Percentiles rank a stretch among this genome's conserved stretches.
These are phyloP conservation scores for Carcina quercana DNA, from an alignment of 2,888 invertebrate species.

Conservation along the genomic window DNA sequence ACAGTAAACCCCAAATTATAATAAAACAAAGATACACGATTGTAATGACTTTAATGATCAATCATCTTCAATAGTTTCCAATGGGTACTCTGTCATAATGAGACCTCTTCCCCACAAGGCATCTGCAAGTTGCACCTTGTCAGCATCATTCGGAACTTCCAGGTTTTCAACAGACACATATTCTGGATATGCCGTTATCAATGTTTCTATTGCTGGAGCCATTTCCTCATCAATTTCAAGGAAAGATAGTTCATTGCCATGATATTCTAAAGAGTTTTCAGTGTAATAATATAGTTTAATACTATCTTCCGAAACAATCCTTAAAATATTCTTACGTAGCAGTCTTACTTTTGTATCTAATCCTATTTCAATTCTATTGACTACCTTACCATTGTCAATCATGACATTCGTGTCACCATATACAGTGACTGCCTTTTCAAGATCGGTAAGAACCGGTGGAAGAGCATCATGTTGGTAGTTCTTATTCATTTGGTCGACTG, in stretches of 20 bases:
- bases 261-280: conserved; percentile 91
- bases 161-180: conserved; percentile 83
- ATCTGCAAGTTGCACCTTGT: conserved; percentile 78
- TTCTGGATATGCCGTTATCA: conserved; percentile 84
- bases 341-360: conserved; percentile 78
- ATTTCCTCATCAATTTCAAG: conserved; percentile 82
- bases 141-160: conserved; percentile 76
- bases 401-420: conserved; percentile 82
- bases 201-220: conserved; percentile 79
- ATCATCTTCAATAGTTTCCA: conserved; percentile 61
- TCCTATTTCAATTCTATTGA: conserved; percentile 78
- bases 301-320: conserved; percentile 77
- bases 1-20: too few relatives aligned
- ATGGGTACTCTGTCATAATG: conserved; percentile 80
- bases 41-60: too few relatives aligned
- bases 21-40: too few relatives aligned
- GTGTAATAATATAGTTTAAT: conserved; percentile 85
- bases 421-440: conserved; percentile 81
- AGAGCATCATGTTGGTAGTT: conserved; percentile 89
- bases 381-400: conserved; percentile 75
- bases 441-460: conserved; percentile 83
- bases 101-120: conserved; percentile 90
- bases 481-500: conserved; percentile 90
- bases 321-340: conserved; percentile 69
- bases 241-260: conserved; percentile 80